Base-by-base conservation (phyloP, 2,797 vertebrate genomes). In the Sarcoramphus papa region DNA sequence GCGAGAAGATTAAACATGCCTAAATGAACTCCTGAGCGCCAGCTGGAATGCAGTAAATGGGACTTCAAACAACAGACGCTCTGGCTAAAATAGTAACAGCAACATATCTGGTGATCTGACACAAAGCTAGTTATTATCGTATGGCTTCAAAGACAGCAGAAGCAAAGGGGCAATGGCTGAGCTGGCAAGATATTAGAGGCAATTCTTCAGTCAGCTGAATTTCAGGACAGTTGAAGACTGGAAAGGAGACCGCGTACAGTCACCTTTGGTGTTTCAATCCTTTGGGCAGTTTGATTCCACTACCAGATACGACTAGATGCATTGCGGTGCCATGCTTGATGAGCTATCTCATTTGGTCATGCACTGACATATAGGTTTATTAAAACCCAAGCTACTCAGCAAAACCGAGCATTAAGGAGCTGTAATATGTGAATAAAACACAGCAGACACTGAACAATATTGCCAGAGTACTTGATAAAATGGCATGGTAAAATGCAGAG, bases 51-150 rank as follows among this genome's bases (percentile, higher is more conserved):
- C 67, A 87, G 40, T 54, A 67, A 95, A 45, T 5, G 27, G 37
- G 30, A 96, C 90, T 94, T 95, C 88, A 96, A 95, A 96, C 54
- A 81, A 79, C 45, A 85, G 80, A 76, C 6, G 7, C 62, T 50
- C 30, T 23, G 76, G 50, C 57, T 76, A 69, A 90, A 92, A 90
- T 24, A 91, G 50, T 56, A 90, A 94, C 56, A 86, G 81, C 67
- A 87, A 75, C 43, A 3, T 79, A 85, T 79, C 64, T 93, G 85
- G 50, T 47, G 35, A 89, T 83, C 85, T 85, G 84, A 93, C 92
- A 92, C 59, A 84, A 85, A 88, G 63, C 70, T 76, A 60, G 60
- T 86, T 88, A 91, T 90, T 92, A 88, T 31, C 3, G 9, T n/a
- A 31, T 8, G 24, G 75, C 60, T 95, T 95, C 91, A 94, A 91